Percentiles rank a stretch among this genome's conserved stretches.
phyloP scores from a whole-genome alignment of 2,797 vertebrate species.

The Austrolebias charrua region DNA sequence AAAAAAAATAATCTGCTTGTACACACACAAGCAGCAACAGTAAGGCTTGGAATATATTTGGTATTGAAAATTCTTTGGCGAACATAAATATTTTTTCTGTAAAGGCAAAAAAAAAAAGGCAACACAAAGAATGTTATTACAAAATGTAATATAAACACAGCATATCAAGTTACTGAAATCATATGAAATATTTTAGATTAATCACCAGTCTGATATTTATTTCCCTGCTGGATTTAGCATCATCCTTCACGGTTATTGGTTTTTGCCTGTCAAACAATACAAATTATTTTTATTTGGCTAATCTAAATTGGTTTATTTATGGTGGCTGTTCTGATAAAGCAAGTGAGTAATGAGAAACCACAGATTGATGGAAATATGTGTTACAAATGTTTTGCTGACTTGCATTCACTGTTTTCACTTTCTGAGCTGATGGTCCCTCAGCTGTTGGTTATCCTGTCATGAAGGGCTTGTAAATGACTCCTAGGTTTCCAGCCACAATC shows the following conservation, averaged over 20 bases:
- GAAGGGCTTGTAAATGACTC: no score
- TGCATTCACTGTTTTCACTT: no score
- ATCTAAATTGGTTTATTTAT: slow-evolving; percentile 50
- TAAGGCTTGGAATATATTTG: no score
- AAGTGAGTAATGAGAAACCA: slow-evolving; percentile 31
- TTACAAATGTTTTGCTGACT: no score
- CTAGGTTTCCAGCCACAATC: no score
- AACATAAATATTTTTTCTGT: slow-evolving; percentile 12
- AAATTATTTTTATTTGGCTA: slow-evolving; percentile 48
- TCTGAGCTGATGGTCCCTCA: no score
- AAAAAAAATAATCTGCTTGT: no score
- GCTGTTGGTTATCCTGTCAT: no score
- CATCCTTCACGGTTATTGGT: slow-evolving; percentile 48
- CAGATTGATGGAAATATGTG: no score
- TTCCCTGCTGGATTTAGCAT: slow-evolving; percentile 42
- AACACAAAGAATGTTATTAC: slow-evolving; percentile 11
- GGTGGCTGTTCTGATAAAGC: slow-evolving; percentile 46
- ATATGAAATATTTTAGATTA: slow-evolving; percentile 35
- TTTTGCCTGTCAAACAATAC: slow-evolving; percentile 47
- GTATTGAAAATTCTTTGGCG: no score
- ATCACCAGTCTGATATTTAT: slow-evolving; percentile 49
- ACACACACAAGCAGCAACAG: no score
- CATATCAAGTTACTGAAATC: slow-evolving; percentile 40
- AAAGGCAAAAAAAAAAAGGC: slow-evolving; percentile 16
- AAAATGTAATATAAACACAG: slow-evolving; percentile 16